These are phyloP conservation scores for Fulmarus glacialis DNA, from an alignment of 2,113 vertebrate species.

Conservation along the genomic window DNA sequence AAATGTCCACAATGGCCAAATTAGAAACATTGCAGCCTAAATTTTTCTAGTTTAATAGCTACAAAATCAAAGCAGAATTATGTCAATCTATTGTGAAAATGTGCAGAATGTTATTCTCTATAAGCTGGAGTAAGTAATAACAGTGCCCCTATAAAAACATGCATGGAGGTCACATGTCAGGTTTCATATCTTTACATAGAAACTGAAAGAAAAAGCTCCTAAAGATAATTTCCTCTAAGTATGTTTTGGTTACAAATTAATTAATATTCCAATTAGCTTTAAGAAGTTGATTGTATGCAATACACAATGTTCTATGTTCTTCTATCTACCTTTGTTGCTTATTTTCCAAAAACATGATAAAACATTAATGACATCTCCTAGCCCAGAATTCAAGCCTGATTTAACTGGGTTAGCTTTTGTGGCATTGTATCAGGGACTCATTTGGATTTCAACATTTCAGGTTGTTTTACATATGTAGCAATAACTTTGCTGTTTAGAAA, in stretches of 20 bases:
- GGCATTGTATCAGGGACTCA: neutral
- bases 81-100: neutral
- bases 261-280: neutral
- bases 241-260: neutral
- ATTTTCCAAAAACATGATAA: neutral
- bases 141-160: neutral
- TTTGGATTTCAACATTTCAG: neutral
- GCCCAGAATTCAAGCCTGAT: neutral
- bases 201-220: neutral
- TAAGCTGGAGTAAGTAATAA: neutral
- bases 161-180: fast-evolving
- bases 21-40: neutral
- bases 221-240: neutral
- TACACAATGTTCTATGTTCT: fast-evolving
- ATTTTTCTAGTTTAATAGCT: neutral
- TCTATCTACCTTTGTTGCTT: neutral
- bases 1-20: neutral
- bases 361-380: neutral
- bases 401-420: neutral
- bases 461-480: neutral
- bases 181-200: neutral
- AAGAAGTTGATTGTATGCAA: neutral
- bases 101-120: neutral
- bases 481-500: neutral
- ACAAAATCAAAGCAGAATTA: neutral